Base-by-base conservation (phyloP, 1,140 invertebrate genomes). In the Coptotermes formosanus region DNA sequence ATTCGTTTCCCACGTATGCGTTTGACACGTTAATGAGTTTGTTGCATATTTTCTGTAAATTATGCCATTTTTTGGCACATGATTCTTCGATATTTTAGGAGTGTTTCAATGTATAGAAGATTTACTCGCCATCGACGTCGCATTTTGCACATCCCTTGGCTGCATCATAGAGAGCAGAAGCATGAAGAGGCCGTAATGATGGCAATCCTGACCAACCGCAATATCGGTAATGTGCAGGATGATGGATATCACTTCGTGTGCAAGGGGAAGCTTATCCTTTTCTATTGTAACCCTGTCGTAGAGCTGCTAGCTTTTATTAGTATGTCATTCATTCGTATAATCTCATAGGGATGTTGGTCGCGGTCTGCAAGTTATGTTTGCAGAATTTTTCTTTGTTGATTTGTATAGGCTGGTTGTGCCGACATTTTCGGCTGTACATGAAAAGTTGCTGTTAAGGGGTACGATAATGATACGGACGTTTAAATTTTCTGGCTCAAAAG, bases 291-390 rank as follows among this genome's bases (percentile, higher is more conserved):
- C n/a, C 25, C 25, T 30, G 64, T 30, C 64, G 0, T 30, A 30
- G 25, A 75, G 64, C 64, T 75, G 2, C n/a, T 8, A 7, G 64
- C 64, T 75, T 75, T 75, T 75, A 75, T 75, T 75, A 30, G 64
- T 30, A 30, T 75, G 64, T 75, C n/a, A 30, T 75, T 75, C 64
- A 75, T 75, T 75, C 64, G 25, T 75, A 75, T 75, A 75, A 75
- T 75, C 25, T 75, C 64, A 75, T 30, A 30, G 64, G 64, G 64
- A 75, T 30, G 64, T 75, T 30, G 9, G n/a, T 30, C n/a, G 64
- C 64, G 64, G 64, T 75, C 64, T 75, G 64, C 64, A 30, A 75
- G 64, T 75, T 75, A 75, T 75, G 64, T 75, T 75, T 75, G 64
- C 64, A 75, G n/a, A 30, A 75, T 75, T 75, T 75, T 75, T 8